Conservation (phyloP, 1,140 invertebrate genomes). For the Zelostemma sp. region DNA sequence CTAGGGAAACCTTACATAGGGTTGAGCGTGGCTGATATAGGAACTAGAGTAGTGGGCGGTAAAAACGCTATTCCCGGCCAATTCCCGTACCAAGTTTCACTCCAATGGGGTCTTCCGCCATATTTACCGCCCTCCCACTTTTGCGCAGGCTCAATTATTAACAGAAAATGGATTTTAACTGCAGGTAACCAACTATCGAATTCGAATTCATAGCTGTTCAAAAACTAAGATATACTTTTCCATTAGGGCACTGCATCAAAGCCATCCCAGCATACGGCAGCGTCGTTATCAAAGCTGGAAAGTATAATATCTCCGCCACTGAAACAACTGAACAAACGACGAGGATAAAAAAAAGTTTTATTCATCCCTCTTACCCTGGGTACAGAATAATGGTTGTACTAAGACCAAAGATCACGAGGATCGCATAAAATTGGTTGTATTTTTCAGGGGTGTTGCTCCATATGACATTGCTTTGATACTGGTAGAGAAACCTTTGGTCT, state of each 20-base stretch:
- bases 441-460: slow-evolving; percentile 65
- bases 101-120: slow-evolving; percentile 69
- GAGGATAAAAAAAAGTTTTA: slow-evolving; percentile 55
- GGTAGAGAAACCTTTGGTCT: slow-evolving; percentile 69
- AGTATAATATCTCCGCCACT: slow-evolving; percentile 27
- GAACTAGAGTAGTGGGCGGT: slow-evolving; percentile 66
- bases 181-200: no score
- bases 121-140: slow-evolving; percentile 67
- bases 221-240: no score
- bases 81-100: no score
- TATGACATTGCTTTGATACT: slow-evolving; percentile 77
- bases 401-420: no score
- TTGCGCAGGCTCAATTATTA: slow-evolving; percentile 35
- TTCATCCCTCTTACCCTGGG: slow-evolving; percentile 71
- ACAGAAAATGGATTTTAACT: slow-evolving; percentile 31
- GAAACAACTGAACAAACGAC: slow-evolving; percentile 67
- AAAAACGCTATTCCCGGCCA: slow-evolving; percentile 55
- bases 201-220: no score
- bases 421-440: no score
- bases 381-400: slow-evolving; percentile 33
- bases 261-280: slow-evolving; percentile 45
- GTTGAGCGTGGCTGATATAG: background rate
- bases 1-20: background rate
- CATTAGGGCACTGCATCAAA: slow-evolving; percentile 34
- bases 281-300: slow-evolving; percentile 53